phyloP scores from a whole-genome alignment of 2,113 vertebrate species.

The Chloroceryle aenea region DNA sequence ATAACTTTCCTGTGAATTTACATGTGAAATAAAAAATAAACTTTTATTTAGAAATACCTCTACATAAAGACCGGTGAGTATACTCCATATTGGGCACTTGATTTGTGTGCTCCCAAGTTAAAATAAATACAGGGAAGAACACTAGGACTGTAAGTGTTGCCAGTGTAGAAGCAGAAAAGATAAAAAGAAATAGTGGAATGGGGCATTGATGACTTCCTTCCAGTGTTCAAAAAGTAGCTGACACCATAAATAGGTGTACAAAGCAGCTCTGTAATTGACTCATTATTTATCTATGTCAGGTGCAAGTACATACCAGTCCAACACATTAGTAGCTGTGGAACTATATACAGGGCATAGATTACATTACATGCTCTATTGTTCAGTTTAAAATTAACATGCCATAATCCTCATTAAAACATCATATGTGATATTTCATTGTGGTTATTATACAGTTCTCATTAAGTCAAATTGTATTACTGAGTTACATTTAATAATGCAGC shows the following conservation, averaged over 20 bases:
- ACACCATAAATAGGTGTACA: background rate
- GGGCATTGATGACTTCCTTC: background rate
- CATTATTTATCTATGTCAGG: background rate
- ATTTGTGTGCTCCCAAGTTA: background rate
- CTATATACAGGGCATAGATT: slow-evolving; percentile 35
- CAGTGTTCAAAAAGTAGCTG: background rate
- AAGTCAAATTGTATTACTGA: slow-evolving; percentile 39
- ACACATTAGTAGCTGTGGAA: slow-evolving; percentile 25
- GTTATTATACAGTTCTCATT: slow-evolving; percentile 56
- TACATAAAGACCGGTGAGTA: background rate
- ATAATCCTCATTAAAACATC: slow-evolving; percentile 69
- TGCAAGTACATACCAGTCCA: background rate
- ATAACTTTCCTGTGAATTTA: background rate
- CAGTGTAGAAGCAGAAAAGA: background rate
- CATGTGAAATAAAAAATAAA: background rate
- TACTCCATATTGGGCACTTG: background rate
- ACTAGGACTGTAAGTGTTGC: background rate
- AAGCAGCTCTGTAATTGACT: background rate
- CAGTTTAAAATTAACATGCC: slow-evolving; percentile 61
- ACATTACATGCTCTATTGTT: slow-evolving; percentile 51
- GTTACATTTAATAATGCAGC: slow-evolving; percentile 59
- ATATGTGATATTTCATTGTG: slow-evolving; percentile 61
- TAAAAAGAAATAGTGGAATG: background rate
- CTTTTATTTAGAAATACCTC: background rate
- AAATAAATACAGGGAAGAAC: background rate